Evolutionary conservation across 2,113 vertebrate species (phyloP).

Genomic region (Myotis brandtii): DNA sequence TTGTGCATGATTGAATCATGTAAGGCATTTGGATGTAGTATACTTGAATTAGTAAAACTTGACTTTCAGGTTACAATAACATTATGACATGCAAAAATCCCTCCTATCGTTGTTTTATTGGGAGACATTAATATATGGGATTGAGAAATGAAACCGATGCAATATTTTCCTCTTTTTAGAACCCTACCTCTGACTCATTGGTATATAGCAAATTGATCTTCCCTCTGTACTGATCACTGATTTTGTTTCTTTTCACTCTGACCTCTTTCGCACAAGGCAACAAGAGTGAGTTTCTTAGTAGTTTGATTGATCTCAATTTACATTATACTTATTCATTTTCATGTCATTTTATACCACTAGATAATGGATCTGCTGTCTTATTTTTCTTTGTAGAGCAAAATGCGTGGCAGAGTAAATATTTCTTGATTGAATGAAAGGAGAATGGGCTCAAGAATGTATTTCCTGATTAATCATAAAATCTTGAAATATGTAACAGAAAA

Average conservation of each 20-base stretch:
- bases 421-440: constrained; percentile 57
- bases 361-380: constrained; percentile 52
- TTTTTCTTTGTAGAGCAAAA: constrained; percentile 69
- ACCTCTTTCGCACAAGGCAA: neutral
- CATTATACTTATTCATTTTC: constrained; percentile 57
- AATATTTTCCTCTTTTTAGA: neutral
- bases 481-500: constrained; percentile 16
- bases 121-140: neutral
- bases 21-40: neutral
- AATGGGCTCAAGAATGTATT: constrained; percentile 49
- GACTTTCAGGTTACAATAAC: constrained; percentile 19
- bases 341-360: neutral
- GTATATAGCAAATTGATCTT: neutral
- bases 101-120: neutral
- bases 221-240: neutral
- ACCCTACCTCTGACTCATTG: neutral
- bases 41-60: constrained; percentile 42
- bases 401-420: constrained; percentile 62
- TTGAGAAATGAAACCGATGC: neutral
- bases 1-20: neutral
- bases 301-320: constrained; percentile 42
- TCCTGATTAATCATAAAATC: constrained; percentile 52
- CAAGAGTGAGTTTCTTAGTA: neutral
- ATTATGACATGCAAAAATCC: neutral
- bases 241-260: neutral